Evolutionary conservation across 1,140 invertebrate genomes (phyloP).

Genomic region (Sarcophaga bullata): DNA sequence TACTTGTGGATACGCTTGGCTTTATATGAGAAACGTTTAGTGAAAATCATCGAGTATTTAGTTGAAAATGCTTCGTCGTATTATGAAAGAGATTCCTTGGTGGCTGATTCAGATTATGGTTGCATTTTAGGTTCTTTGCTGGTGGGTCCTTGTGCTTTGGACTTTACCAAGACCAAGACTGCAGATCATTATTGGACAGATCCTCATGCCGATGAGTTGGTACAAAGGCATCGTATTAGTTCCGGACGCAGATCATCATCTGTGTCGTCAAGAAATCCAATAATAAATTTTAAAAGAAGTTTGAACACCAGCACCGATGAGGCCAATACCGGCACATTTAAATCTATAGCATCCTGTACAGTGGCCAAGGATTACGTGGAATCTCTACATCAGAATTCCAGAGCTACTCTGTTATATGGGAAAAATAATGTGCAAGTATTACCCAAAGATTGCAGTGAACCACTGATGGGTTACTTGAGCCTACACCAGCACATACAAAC

Average conservation of each 20-base stretch:
- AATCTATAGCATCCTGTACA: conserved; percentile 67
- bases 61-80: conserved; percentile 83
- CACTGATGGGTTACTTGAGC: conserved; percentile 91
- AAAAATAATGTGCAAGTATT: conserved; percentile 95
- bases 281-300: conserved; percentile 77
- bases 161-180: conserved; percentile 89
- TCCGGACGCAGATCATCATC: conserved; percentile 78
- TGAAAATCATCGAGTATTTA: conserved; percentile 87
- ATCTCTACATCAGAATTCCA: conserved; percentile 92
- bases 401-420: conserved; percentile 92
- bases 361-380: conserved; percentile 93
- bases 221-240: conserved; percentile 85
- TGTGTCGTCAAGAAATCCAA: conserved; percentile 75
- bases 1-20: conserved; percentile 92
- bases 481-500: conserved; percentile 83
- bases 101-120: conserved; percentile 90
- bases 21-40: conserved; percentile 86
- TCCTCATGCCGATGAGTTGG: conserved; percentile 90
- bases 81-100: conserved; percentile 87
- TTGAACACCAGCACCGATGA: conserved; percentile 75
- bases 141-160: conserved; percentile 91
- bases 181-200: conserved; percentile 92
- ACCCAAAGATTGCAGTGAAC: conserved; percentile 81
- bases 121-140: conserved; percentile 89
- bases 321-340: conserved; percentile 63